Evolutionary conservation across 2,797 vertebrate species (phyloP).

Genomic region (Falco columbarius): DNA sequence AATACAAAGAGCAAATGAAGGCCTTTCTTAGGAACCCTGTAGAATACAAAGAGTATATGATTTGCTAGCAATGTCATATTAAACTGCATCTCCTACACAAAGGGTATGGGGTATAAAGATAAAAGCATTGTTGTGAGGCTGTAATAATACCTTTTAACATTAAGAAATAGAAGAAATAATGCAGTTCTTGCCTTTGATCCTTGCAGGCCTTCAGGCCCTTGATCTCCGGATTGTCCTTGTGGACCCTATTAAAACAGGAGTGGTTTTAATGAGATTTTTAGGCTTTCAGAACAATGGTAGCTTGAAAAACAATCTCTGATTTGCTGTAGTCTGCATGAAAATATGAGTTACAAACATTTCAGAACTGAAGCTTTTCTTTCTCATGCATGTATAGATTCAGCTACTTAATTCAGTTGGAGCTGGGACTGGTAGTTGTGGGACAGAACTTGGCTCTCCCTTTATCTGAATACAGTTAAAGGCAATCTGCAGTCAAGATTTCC

Average conservation of each 20-base stretch:
- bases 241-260: conserved; percentile 79
- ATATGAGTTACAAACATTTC: not conserved
- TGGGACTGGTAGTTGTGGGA: not conserved
- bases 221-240: conserved; percentile 87
- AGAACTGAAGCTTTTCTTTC: not conserved
- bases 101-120: not conserved
- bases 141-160: not conserved
- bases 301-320: not conserved
- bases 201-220: conserved; percentile 85
- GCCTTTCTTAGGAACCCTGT: not conserved
- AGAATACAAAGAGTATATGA: not conserved
- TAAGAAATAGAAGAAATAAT: not conserved
- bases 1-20: not conserved
- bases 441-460: not conserved
- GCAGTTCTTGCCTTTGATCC: conserved; percentile 85
- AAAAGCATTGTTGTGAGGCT: not conserved
- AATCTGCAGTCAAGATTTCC: not conserved
- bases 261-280: not conserved
- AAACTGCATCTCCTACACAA: not conserved
- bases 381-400: not conserved
- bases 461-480: not conserved
- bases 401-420: not conserved
- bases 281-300: not conserved
- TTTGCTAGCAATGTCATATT: not conserved
- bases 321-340: not conserved